Percentiles rank a stretch among this genome's conserved stretches.
Conservation (phyloP, 2,113 vertebrate genomes). For the Heloderma charlesbogerti region DNA sequence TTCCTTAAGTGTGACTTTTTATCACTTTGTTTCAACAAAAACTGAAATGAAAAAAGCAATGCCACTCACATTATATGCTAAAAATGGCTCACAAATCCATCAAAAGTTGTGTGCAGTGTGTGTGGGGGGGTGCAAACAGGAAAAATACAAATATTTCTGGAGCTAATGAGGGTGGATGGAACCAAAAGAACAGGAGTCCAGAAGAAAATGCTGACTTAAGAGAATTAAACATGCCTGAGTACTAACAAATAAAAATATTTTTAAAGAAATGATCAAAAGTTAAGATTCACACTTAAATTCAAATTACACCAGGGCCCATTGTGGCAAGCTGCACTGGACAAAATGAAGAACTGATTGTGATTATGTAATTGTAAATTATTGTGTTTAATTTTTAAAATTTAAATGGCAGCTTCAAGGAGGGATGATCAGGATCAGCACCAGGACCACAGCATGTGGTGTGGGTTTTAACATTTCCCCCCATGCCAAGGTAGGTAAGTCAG, state of each 20-base stretch:
- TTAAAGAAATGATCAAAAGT: conserved; percentile 47
- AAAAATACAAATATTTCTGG: conserved; percentile 37
- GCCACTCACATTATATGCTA: conserved; percentile 66
- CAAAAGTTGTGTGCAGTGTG: no score
- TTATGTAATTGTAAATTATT: background rate
- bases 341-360: background rate
- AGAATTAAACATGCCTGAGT: conserved; percentile 41
- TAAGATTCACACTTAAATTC: background rate
- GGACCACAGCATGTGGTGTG: no score
- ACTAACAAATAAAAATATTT: conserved; percentile 61
- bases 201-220: conserved; percentile 70
- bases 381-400: no score
- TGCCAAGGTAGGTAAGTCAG: no score
- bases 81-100: conserved; percentile 70
- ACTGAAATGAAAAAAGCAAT: conserved; percentile 66
- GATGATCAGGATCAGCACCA: no score
- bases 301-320: background rate
- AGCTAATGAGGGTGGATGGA: conserved; percentile 62
- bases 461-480: no score
- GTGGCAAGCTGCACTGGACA: background rate
- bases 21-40: conserved; percentile 51
- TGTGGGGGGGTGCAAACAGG: conserved; percentile 46
- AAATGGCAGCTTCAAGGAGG: no score
- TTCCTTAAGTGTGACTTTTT: background rate
- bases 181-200: conserved; percentile 61